These are phyloP conservation scores for Hypomesus transpacificus DNA, from an alignment of 2,113 vertebrate species.

Conservation along the genomic window DNA sequence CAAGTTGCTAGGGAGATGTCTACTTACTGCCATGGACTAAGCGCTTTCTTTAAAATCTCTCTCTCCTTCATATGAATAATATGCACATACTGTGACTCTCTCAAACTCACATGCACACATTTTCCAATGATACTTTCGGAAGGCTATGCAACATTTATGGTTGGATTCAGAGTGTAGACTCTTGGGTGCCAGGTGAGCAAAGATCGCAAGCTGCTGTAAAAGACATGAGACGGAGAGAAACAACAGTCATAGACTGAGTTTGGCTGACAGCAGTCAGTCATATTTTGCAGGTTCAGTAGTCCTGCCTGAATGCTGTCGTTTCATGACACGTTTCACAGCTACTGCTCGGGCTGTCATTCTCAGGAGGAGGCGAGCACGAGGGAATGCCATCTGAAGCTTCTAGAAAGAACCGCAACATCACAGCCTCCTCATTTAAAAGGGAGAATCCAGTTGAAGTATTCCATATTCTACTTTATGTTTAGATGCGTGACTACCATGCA, in stretches of 20 bases:
- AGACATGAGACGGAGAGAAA: neutral
- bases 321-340: neutral
- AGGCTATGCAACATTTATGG: neutral
- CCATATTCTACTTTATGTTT: too few relatives aligned
- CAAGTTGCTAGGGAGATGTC: conserved; percentile 25
- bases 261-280: conserved; percentile 1
- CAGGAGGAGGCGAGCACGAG: neutral
- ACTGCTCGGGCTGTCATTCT: conserved; percentile 11
- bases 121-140: neutral
- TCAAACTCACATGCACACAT: too few relatives aligned
- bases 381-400: neutral
- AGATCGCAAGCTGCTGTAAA: neutral
- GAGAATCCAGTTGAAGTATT: too few relatives aligned
- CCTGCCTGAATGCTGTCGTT: neutral
- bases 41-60: neutral
- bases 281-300: neutral
- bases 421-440: too few relatives aligned
- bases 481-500: too few relatives aligned
- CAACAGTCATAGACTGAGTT: neutral
- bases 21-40: conserved; percentile 13
- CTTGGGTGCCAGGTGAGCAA: neutral
- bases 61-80: neutral
- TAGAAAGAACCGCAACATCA: neutral
- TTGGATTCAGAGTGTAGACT: conserved; percentile 5
- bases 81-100: neutral